Conservation (phyloP, 1,140 invertebrate genomes). For the Monomorium pharaonis region DNA sequence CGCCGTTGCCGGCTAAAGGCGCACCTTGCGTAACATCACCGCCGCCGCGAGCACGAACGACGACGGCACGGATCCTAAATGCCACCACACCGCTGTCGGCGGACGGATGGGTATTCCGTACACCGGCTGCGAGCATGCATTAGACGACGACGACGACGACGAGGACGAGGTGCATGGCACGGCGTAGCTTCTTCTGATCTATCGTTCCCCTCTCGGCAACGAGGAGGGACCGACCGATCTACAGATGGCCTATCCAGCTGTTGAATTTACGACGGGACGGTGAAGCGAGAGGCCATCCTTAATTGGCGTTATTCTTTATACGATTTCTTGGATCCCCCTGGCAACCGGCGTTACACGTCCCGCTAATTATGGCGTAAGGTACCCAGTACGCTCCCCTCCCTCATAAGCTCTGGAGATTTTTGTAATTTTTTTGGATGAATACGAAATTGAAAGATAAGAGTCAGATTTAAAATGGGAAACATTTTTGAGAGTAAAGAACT, state of each 20-base stretch:
- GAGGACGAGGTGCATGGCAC: slow-evolving; percentile 6
- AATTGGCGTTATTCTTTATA: background rate
- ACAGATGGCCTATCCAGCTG: background rate
- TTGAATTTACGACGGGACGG: background rate
- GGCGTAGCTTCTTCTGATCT: slow-evolving; percentile 2
- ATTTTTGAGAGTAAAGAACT: no score
- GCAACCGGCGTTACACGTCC: background rate
- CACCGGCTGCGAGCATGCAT: slow-evolving; percentile 7
- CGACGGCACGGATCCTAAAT: slow-evolving; percentile 72
- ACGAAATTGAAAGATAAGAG: no score
- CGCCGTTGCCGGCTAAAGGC: slow-evolving; percentile 63
- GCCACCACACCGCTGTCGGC: slow-evolving; percentile 62
- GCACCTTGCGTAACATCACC: slow-evolving; percentile 63
- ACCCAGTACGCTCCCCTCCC: no score
- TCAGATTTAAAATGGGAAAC: no score
- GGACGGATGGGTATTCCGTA: slow-evolving; percentile 1
- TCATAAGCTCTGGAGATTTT: no score
- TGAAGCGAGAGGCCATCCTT: background rate
- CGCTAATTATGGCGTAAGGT: background rate
- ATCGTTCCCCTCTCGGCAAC: background rate
- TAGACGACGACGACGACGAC: slow-evolving; percentile 16
- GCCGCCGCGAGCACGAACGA: slow-evolving; percentile 52
- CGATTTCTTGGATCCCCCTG: background rate
- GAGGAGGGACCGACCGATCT: background rate
- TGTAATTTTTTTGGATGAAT: no score